Conservation (phyloP, 2,888 invertebrate species). For the Melanotus villosus region DNA sequence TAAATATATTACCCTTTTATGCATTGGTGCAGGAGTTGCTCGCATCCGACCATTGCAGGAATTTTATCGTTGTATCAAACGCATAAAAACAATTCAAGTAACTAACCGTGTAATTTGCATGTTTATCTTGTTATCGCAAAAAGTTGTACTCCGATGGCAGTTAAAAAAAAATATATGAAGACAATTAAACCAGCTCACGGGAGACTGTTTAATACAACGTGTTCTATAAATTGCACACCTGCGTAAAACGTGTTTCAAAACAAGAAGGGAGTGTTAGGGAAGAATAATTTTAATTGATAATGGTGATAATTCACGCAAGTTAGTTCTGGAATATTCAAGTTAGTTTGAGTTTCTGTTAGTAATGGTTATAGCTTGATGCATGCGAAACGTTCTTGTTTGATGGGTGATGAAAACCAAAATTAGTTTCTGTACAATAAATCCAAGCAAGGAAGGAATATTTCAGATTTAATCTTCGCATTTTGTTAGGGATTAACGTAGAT, state of each 20-base stretch:
- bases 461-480: too few species aligned
- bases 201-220: conserved; percentile 14
- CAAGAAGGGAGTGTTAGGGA: not conserved
- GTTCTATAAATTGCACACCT: conserved; percentile 24
- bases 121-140: conserved; percentile 24
- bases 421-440: too few species aligned
- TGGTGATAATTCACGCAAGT: not conserved
- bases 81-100: conserved; percentile 31
- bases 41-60: conserved; percentile 11
- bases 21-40: conserved; percentile 14
- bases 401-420: too few species aligned
- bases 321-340: not conserved
- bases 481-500: too few species aligned
- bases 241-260: conserved; percentile 8
- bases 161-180: conserved; percentile 22
- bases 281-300: conserved; percentile 8
- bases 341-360: too few species aligned
- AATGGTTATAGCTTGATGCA: not conserved
- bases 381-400: too few species aligned
- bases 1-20: not conserved
- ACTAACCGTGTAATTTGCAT: conserved; percentile 33
- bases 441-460: too few species aligned
- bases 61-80: conserved; percentile 28
- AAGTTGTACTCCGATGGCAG: not conserved
- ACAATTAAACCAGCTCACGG: conserved; percentile 11